Percentiles rank a stretch among this genome's conserved stretches.
These are phyloP conservation scores for Amphimallon solstitiale DNA, from an alignment of 2,888 invertebrate species.

Conservation along the genomic window DNA sequence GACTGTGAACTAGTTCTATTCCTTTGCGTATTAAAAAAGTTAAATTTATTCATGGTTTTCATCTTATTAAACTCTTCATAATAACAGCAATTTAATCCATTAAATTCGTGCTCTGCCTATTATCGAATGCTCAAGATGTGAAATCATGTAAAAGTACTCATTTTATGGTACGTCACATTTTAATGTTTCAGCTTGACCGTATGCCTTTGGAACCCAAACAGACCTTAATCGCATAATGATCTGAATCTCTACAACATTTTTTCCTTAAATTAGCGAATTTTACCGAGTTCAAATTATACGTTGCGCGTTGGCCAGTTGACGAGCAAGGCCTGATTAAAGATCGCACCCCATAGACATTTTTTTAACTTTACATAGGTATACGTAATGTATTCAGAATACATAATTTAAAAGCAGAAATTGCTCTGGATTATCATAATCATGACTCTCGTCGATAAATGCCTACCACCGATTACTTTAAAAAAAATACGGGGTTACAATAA, in stretches of 20 bases:
- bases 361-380: not conserved
- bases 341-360: constrained; percentile 4
- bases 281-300: not conserved
- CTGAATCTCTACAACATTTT: not conserved
- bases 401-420: constrained; percentile 20
- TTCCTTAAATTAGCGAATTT: not conserved
- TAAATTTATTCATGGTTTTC: not conserved
- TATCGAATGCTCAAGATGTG: too few species aligned
- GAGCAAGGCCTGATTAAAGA: not conserved
- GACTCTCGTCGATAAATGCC: constrained; percentile 16
- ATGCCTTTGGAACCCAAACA: too few species aligned
- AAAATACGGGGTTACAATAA: constrained; percentile 5
- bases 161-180: too few species aligned
- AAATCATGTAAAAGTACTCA: too few species aligned
- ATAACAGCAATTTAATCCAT: too few species aligned
- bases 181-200: too few species aligned
- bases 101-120: too few species aligned
- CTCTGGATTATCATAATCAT: constrained; percentile 20
- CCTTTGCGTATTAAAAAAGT: not conserved
- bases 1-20: too few species aligned
- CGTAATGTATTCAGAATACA: constrained; percentile 6
- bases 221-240: not conserved
- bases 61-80: not conserved
- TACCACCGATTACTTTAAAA: not conserved
- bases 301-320: not conserved